phyloP scores from a whole-genome alignment of 2,888 invertebrate genomes.

The Zele albiditarsus region DNA sequence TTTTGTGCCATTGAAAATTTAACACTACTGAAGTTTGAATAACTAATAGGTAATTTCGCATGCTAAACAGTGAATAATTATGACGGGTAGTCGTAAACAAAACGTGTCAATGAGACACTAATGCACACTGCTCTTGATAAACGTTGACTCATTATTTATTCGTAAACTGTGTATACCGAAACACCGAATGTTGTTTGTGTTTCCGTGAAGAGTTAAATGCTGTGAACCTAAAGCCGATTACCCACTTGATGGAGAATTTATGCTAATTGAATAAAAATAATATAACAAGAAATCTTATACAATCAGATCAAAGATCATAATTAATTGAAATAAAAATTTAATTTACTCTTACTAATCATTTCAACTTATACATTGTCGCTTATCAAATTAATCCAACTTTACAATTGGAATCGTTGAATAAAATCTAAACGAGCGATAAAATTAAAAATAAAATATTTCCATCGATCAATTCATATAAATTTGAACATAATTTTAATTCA shows the following conservation, averaged over 20 bases:
- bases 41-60: not conserved
- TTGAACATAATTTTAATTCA: not conserved
- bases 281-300: not conserved
- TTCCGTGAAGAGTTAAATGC: not conserved
- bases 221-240: not conserved
- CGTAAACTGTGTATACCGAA: not conserved
- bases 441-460: no score
- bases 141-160: not conserved
- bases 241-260: not conserved
- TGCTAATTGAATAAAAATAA: not conserved
- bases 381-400: no score
- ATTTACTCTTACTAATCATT: no score
- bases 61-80: not conserved
- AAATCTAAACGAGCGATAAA: no score
- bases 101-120: not conserved
- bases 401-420: no score
- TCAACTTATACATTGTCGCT: no score
- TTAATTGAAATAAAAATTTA: no score
- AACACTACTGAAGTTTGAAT: not conserved
- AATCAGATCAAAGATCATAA: not conserved
- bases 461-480: no score
- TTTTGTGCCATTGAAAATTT: not conserved
- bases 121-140: not conserved
- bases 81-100: not conserved
- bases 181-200: not conserved